These are phyloP conservation scores for Scomber colias DNA, from an alignment of 2,113 vertebrate species.

Conservation along the genomic window DNA sequence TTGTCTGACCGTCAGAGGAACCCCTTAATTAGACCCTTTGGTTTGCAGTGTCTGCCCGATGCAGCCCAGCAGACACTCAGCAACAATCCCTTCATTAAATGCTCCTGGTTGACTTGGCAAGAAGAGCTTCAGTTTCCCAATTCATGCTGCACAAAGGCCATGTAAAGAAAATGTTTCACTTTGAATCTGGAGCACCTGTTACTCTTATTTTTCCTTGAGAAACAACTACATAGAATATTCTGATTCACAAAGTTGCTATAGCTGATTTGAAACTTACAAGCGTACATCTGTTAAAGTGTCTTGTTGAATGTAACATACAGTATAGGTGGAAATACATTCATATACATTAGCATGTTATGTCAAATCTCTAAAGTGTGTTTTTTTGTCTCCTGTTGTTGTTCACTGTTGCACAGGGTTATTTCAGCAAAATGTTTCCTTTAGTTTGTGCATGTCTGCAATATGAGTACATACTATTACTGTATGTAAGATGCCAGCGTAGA, in stretches of 20 bases:
- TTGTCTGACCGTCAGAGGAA: slow-evolving; percentile 75
- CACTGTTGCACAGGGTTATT: slow-evolving; percentile 34
- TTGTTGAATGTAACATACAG: background rate
- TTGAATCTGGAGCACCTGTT: slow-evolving; percentile 46
- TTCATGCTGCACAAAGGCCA: slow-evolving; percentile 58
- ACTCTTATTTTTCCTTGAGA: background rate
- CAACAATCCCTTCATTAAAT: slow-evolving; percentile 80
- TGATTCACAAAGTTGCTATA: background rate
- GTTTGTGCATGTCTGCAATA: slow-evolving; percentile 28
- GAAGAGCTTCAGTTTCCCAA: slow-evolving; percentile 34
- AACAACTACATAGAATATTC: background rate
- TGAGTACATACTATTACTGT: slow-evolving; percentile 12
- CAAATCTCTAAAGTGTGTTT: background rate
- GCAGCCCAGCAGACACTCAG: slow-evolving; percentile 60
- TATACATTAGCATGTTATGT: background rate
- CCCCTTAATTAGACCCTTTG: slow-evolving; percentile 78
- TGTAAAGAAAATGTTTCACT: slow-evolving; percentile 50
- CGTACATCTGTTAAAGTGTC: background rate
- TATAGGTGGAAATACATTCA: background rate
- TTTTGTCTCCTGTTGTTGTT: background rate
- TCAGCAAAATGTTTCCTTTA: slow-evolving; percentile 36
- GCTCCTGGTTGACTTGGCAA: slow-evolving; percentile 79
- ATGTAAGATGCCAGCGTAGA: slow-evolving; percentile 35
- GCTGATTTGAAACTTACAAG: slow-evolving; percentile 3
- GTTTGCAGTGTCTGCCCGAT: slow-evolving; percentile 57